These are phyloP conservation scores for Nephrocerus scutellatus DNA, from an alignment of 2,888 invertebrate species.

Conservation along the genomic window DNA sequence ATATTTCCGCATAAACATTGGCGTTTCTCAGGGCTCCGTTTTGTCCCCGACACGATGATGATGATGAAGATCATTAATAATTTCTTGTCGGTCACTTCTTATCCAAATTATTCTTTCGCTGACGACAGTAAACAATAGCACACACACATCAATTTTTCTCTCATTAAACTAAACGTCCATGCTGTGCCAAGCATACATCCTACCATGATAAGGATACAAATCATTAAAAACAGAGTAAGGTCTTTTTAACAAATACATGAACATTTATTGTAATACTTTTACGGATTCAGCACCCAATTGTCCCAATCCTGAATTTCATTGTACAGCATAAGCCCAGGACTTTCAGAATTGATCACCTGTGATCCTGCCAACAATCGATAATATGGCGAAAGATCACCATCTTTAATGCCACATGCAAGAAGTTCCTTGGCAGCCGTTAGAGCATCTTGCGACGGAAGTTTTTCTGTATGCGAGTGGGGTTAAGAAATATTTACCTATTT, in stretches of 20 bases:
- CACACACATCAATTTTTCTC: no score
- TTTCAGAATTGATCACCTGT: conserved; percentile 47
- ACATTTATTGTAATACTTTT: not conserved
- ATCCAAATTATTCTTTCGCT: no score
- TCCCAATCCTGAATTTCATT: conserved; percentile 50
- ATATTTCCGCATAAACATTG: no score
- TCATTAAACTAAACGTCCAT: no score
- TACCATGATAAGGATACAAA: no score
- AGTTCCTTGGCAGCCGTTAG: conserved; percentile 45
- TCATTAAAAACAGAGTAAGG: no score
- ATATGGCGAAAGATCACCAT: conserved; percentile 43
- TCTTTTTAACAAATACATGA: not conserved
- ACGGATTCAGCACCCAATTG: conserved; percentile 38
- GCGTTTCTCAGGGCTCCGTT: no score
- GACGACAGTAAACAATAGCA: no score
- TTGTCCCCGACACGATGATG: no score
- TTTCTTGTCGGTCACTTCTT: no score
- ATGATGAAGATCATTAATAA: no score
- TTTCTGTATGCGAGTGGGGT: conserved; percentile 33
- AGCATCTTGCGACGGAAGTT: conserved; percentile 42
- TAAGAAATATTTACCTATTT: conserved; percentile 1
- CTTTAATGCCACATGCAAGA: conserved; percentile 46
- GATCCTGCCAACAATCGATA: conserved; percentile 49
- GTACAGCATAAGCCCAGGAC: conserved; percentile 50
- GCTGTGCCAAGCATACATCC: no score